A percentile compares a stretch with the other conserved stretches of the same genome.
These are phyloP conservation scores for Lepeophtheirus salmonis DNA, from an alignment of 1,140 invertebrate species.

Conservation along the genomic window DNA sequence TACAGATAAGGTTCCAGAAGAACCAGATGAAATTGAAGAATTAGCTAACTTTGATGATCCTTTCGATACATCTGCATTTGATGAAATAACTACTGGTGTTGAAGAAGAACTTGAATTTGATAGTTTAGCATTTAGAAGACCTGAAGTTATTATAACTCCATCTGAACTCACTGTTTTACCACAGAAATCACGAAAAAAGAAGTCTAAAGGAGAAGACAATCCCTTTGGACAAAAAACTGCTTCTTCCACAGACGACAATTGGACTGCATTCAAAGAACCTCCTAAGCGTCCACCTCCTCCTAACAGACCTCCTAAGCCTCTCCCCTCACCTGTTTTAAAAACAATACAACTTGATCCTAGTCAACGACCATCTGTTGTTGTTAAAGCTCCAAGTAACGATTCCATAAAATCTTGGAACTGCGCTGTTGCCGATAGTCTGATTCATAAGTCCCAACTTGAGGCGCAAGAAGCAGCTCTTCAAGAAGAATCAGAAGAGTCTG, in stretches of 20 bases:
- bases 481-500: background rate
- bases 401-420: slow-evolving; percentile 19
- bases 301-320: background rate
- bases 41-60: slow-evolving; percentile 15
- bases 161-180: background rate
- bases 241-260: background rate
- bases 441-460: slow-evolving; percentile 8
- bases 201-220: background rate
- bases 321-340: background rate
- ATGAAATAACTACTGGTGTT: slow-evolving; percentile 8
- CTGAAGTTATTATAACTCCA: background rate
- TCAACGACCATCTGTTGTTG: slow-evolving; percentile 8
- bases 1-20: background rate
- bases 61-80: slow-evolving; percentile 17
- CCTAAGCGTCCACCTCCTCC: slow-evolving; percentile 6
- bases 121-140: slow-evolving; percentile 3
- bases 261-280: slow-evolving; percentile 4
- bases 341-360: background rate
- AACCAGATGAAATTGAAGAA: background rate
- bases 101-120: slow-evolving; percentile 17
- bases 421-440: slow-evolving; percentile 8
- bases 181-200: background rate
- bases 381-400: slow-evolving; percentile 18
- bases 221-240: background rate
- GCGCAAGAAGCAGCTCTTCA: background rate